These are phyloP conservation scores for Cheilosia scutellata DNA, from an alignment of 2,888 invertebrate species.

Conservation along the genomic window DNA sequence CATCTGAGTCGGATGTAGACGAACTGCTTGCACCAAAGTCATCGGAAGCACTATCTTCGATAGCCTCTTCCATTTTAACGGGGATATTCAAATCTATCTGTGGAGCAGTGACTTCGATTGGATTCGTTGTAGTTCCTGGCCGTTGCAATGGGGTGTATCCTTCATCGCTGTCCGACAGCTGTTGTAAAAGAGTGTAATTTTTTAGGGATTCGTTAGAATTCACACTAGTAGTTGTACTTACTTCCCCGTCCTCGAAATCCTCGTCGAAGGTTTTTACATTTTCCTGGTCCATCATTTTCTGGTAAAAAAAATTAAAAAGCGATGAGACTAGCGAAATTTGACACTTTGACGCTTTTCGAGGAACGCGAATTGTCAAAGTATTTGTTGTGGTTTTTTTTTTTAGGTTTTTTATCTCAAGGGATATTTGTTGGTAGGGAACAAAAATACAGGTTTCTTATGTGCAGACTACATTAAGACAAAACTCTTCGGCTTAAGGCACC, in stretches of 20 bases:
- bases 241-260: slow-evolving; percentile 89
- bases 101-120: slow-evolving; percentile 55
- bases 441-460: slow-evolving; percentile 17
- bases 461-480: slow-evolving; percentile 4
- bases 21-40: slow-evolving; percentile 79
- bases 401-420: neutral
- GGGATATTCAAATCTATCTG: slow-evolving; percentile 45
- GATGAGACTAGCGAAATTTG: slow-evolving; percentile 49
- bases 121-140: slow-evolving; percentile 76
- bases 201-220: neutral
- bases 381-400: slow-evolving; percentile 24
- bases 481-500: too few relatives aligned
- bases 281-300: slow-evolving; percentile 86
- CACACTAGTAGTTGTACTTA: slow-evolving; percentile 81
- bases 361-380: slow-evolving; percentile 5
- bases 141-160: slow-evolving; percentile 83
- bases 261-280: slow-evolving; percentile 86
- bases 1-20: slow-evolving; percentile 81
- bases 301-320: slow-evolving; percentile 4
- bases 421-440: neutral
- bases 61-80: slow-evolving; percentile 68
- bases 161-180: slow-evolving; percentile 82
- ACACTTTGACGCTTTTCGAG: slow-evolving; percentile 59
- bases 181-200: slow-evolving; percentile 35
- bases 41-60: slow-evolving; percentile 79